Base-by-base conservation (phyloP, 1,140 invertebrate genomes). In the Drosophila grimshawi region DNA sequence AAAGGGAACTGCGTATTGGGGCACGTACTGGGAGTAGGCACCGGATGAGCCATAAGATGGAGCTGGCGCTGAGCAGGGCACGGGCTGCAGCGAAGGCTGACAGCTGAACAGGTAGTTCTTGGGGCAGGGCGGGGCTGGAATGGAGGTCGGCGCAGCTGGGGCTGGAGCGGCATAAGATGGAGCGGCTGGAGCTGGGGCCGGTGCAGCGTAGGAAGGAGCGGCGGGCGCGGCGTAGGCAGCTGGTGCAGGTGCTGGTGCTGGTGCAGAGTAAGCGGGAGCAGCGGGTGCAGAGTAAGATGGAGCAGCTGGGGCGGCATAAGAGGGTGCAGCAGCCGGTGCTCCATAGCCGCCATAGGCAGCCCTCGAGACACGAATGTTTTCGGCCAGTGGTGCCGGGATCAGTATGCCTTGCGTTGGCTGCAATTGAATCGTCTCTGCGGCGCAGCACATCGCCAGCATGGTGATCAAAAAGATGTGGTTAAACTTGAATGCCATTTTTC, bases 91-190 rank as follows among this genome's bases (percentile, higher is more conserved):
- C 0, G 79, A 90, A 48, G 90, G 90, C 61, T 91, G 90, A 78
- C 90, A 92, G 69, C 90, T 92, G 86, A 92, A 92, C 53, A 92
- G 70, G 30, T 92, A 92, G 81, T 90, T 92, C 72, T 88, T 88
- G 48, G 90, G 90, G 71, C 90, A 92, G 2, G 86, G 80, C 39
- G 90, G 90, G 3, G 90, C 70, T 53, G 76, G 86, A 27, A 88
- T 46, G 19, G 82, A 65, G 5, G 76, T 63, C 30, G 85, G 85
- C 3, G 85, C 37, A 5, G 71, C 61, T 35, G 76, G 65, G 5
- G 76, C 60, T 3, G 71, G 64, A 1, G 71, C 71, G 10, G 71
- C n/a, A 32, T 61, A 62, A 27, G 68, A 32, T 43, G 74, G 61
- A 4, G 67, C 67, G 37, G 73, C 60, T 41, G 67, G 66, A 10